These are phyloP conservation scores for Caenorhabditis doughertyi DNA, from an alignment of 2,888 invertebrate genomes.

Conservation along the genomic window DNA sequence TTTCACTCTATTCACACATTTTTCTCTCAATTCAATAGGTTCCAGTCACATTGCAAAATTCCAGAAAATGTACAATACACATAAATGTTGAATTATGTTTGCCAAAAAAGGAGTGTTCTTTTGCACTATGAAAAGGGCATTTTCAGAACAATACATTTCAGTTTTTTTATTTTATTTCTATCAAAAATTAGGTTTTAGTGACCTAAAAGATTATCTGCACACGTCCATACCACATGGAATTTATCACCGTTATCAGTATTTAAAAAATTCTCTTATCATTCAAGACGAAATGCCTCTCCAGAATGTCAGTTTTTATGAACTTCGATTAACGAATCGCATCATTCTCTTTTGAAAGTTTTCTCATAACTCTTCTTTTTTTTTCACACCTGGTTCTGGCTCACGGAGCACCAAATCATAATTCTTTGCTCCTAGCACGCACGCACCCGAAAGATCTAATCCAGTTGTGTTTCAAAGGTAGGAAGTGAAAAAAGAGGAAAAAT, in stretches of 20 bases:
- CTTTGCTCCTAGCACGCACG: conserved; percentile 24
- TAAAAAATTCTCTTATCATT: conserved; percentile 25
- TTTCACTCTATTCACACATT: background rate
- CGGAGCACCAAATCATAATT: background rate
- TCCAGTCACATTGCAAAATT: background rate
- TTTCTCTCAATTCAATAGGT: conserved; percentile 9
- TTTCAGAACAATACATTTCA: conserved; percentile 13
- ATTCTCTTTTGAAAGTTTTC: background rate
- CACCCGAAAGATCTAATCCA: background rate
- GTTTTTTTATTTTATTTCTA: background rate
- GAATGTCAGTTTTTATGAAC: conserved; percentile 24
- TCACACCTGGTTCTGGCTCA: conserved; percentile 36
- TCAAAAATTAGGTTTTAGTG: conserved; percentile 3
- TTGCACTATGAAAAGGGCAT: conserved; percentile 19
- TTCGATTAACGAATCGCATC: background rate
- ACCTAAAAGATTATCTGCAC: conserved; percentile 24
- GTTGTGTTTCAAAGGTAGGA: conserved; percentile 23
- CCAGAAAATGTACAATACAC: conserved; percentile 28
- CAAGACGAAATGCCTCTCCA: conserved; percentile 6
- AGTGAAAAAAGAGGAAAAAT: background rate
- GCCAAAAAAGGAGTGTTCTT: conserved; percentile 14
- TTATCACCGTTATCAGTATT: conserved; percentile 27
- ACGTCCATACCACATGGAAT: conserved; percentile 19
- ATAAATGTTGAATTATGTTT: conserved; percentile 16
- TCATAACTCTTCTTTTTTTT: background rate